Percentiles rank a stretch among this genome's conserved stretches.
phyloP scores from a whole-genome alignment of 2,888 invertebrate species.

The Dascillus cervinus region DNA sequence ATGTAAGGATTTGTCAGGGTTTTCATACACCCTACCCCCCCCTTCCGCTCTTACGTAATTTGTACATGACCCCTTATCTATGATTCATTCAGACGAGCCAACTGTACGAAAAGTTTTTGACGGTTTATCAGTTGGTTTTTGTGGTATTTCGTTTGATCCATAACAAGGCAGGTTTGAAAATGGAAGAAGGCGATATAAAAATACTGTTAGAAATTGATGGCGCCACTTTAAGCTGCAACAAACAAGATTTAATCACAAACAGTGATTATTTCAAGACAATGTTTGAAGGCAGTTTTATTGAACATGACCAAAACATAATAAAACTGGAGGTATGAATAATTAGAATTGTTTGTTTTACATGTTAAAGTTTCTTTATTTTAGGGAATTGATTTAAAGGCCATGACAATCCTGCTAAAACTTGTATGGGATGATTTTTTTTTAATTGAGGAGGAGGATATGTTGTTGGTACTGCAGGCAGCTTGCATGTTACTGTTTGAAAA shows the following conservation, averaged over 20 bases:
- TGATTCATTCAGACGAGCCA: no score
- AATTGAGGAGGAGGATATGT: constrained; percentile 29
- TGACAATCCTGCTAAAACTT: constrained; percentile 35
- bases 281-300: constrained; percentile 41
- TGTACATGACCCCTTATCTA: no score
- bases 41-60: no score
- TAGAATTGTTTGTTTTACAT: neutral
- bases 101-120: no score
- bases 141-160: no score
- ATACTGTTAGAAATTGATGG: constrained; percentile 9
- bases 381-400: constrained; percentile 37
- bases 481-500: constrained; percentile 40
- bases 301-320: constrained; percentile 32
- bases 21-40: no score
- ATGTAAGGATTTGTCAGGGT: no score
- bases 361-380: constrained; percentile 26
- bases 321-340: constrained; percentile 33
- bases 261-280: constrained; percentile 45
- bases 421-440: constrained; percentile 27
- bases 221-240: constrained; percentile 23
- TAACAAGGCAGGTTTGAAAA: no score
- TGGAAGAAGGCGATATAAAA: neutral
- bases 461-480: constrained; percentile 35
- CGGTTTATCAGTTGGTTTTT: no score
- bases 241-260: constrained; percentile 30